Evolutionary conservation across 2,797 vertebrate species (phyloP).

Genomic region (Dermochelys coriacea): DNA sequence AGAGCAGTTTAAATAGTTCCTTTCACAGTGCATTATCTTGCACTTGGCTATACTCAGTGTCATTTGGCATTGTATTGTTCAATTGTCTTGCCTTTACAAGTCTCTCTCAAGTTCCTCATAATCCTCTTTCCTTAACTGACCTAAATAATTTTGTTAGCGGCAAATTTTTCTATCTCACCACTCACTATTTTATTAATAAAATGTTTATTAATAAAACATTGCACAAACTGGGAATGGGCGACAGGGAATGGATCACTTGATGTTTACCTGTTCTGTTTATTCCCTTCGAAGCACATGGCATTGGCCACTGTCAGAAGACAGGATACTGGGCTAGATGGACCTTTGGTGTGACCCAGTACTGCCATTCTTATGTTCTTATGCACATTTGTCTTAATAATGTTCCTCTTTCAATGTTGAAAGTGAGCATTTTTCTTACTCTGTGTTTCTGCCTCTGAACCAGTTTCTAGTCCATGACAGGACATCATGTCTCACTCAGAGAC

Average conservation of each 20-base stretch:
- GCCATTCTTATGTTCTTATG: background rate
- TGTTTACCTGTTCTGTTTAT: no score
- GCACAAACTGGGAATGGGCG: background rate
- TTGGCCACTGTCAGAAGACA: no score
- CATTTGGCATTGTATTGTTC: slow-evolving; percentile 7
- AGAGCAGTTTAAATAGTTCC: slow-evolving; percentile 3
- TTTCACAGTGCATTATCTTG: background rate
- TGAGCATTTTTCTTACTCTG: background rate
- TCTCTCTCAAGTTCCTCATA: background rate
- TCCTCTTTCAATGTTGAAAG: background rate
- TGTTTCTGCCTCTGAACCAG: background rate
- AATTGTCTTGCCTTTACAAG: background rate
- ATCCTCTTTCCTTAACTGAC: background rate
- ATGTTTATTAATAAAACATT: background rate
- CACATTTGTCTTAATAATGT: background rate
- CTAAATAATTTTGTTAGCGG: slow-evolving; percentile 4
- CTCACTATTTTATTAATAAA: background rate
- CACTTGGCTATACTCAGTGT: background rate
- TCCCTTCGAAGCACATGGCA: no score
- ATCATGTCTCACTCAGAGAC: background rate
- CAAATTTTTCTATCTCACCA: background rate
- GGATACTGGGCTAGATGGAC: no score
- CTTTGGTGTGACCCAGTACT: no score
- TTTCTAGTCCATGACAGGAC: background rate
- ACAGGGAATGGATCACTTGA: no score